phyloP scores from a whole-genome alignment of 2,888 invertebrate species.

The Tenthredo distinguenda region DNA sequence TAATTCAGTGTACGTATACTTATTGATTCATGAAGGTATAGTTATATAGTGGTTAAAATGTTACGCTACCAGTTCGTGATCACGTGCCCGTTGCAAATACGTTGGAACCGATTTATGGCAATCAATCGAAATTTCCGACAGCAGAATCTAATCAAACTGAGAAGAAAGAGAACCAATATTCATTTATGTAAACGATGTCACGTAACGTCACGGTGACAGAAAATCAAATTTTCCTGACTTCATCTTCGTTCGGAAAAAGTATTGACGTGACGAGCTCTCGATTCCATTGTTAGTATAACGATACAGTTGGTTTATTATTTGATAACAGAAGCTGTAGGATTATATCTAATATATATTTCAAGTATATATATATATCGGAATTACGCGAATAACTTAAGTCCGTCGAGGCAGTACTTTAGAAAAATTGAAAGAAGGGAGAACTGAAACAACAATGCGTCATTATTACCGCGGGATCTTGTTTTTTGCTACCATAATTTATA shows the following conservation, averaged over 20 bases:
- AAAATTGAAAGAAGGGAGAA: background rate
- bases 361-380: background rate
- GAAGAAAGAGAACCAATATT: conserved; percentile 21
- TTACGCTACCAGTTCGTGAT: conserved; percentile 20
- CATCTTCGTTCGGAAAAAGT: background rate
- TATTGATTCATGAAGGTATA: background rate
- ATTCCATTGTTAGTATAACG: conserved; percentile 14
- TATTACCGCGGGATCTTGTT: background rate
- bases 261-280: background rate
- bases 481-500: background rate
- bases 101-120: conserved; percentile 25
- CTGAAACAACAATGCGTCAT: background rate
- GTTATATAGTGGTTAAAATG: background rate
- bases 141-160: conserved; percentile 18
- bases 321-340: background rate
- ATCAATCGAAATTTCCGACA: conserved; percentile 26
- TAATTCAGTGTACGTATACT: background rate
- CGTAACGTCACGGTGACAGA: conserved; percentile 11
- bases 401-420: background rate
- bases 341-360: background rate
- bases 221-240: conserved; percentile 9
- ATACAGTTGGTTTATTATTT: background rate
- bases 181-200: conserved; percentile 21
- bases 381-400: background rate
- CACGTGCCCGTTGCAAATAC: conserved; percentile 27